Evolutionary conservation across 2,888 invertebrate species (phyloP), one percentile per base, ranked within the genome.

Genomic region (Stenotaenia linearis): DNA sequence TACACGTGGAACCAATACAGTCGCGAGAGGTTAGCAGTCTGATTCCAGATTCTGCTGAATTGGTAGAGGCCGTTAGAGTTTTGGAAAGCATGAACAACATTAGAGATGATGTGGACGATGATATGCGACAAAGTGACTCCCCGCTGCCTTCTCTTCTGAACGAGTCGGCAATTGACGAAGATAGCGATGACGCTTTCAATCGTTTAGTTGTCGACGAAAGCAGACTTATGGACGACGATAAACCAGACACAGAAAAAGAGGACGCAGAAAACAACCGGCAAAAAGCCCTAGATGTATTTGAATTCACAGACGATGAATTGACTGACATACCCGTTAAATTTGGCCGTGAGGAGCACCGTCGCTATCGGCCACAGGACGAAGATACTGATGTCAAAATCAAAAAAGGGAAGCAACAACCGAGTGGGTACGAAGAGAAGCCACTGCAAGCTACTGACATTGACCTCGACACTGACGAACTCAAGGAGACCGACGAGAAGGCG

Each of bases 231-330:
- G 77, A 77, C 21, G 45, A 77, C 28, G 77, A 77, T 9, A 77
- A 50, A 25, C 50, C 28, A 56, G 30, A 30, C 2, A n/a, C 18
- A 7, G 78, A 78, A 15, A 23, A 61, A n/a, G 78, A 78, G 35
- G 61, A 78, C 56, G 21, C n/a, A 18, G 30, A 28, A 30, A 74
- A 35, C 10, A 12, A 37, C 21, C 50, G 74, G 28, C 79, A 75
- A 40, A 79, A 40, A 37, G 35, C 79, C 23, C 40, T 79, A 12
- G 79, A 79, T 37, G 37, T 79, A 15, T 79, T 79, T 75, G 79
- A 79, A 23, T 79, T 79, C 35, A 79, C 79, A 35, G 79, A 79
- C 74, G 79, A 79, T 79, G 79, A 79, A 15, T 21, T 79, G 32
- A 21, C 75, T n/a, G 79, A 79, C 21, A 25, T 79, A 25, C 79